Conservation (phyloP, 2,888 invertebrate species). For the Tenthredo notha region DNA sequence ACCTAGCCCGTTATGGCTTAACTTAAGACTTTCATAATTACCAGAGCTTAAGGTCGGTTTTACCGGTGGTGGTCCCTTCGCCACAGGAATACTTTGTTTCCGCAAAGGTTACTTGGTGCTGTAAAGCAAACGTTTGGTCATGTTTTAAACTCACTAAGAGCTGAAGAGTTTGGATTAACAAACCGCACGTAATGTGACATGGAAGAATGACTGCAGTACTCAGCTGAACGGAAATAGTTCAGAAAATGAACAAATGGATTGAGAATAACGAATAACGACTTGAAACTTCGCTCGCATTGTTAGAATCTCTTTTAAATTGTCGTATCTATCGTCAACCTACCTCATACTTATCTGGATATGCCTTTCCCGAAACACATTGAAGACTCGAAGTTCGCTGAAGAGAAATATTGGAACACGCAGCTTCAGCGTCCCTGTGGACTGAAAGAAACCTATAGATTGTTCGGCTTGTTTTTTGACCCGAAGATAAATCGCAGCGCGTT, state of each 20-base stretch:
- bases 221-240: constrained; percentile 50
- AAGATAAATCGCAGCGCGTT: constrained; percentile 12
- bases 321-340: constrained; percentile 38
- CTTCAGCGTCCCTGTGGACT: constrained; percentile 40
- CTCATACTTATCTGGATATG: constrained; percentile 46
- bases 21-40: constrained; percentile 59
- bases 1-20: not conserved
- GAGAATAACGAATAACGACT: not conserved
- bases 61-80: constrained; percentile 55
- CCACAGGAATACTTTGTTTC: constrained; percentile 60
- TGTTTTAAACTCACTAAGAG: not conserved
- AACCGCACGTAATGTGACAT: not conserved
- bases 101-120: constrained; percentile 64
- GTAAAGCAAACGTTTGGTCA: constrained; percentile 36
- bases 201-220: not conserved
- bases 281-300: not conserved
- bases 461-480: not conserved
- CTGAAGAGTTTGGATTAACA: constrained; percentile 12
- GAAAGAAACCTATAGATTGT: constrained; percentile 49
- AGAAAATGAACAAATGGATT: not conserved
- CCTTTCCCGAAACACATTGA: constrained; percentile 50
- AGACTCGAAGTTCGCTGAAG: constrained; percentile 53
- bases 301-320: not conserved
- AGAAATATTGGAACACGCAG: constrained; percentile 26
- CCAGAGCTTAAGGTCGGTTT: constrained; percentile 62